phyloP scores from a whole-genome alignment of 92 coral and sea anemone genomes.

The Ricordea florida region DNA sequence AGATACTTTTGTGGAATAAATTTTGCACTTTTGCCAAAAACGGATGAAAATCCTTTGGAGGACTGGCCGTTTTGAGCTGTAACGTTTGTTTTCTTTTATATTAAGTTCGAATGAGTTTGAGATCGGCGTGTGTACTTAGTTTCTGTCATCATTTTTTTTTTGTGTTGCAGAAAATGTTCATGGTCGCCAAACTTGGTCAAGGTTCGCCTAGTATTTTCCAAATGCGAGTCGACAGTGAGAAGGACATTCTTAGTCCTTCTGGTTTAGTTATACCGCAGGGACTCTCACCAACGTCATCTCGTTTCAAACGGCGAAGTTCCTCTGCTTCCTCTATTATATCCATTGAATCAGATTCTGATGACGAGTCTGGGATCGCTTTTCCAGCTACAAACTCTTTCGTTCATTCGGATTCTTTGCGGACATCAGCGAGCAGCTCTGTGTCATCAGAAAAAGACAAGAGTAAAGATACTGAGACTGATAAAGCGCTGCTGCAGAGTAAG shows the following conservation, averaged over 20 bases:
- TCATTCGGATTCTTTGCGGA: slow-evolving; percentile 60
- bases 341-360: slow-evolving; percentile 80
- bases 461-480: background rate
- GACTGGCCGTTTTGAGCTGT: too few species aligned
- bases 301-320: slow-evolving; percentile 9
- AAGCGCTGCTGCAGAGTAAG: background rate
- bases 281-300: slow-evolving; percentile 2
- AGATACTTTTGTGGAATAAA: too few species aligned
- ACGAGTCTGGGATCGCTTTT: slow-evolving; percentile 56
- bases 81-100: too few species aligned
- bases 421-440: slow-evolving; percentile 19
- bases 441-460: slow-evolving; percentile 13
- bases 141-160: background rate
- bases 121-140: too few species aligned
- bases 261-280: slow-evolving; percentile 9
- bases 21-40: too few species aligned
- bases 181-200: slow-evolving; percentile 74
- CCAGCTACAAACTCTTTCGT: slow-evolving; percentile 34
- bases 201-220: slow-evolving; percentile 36
- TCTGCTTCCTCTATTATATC: slow-evolving; percentile 64
- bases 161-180: slow-evolving; percentile 59
- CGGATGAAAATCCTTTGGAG: too few species aligned
- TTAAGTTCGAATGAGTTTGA: too few species aligned
- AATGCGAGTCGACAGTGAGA: slow-evolving; percentile 35
- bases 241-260: slow-evolving; percentile 74